These are phyloP conservation scores for Yoshiicerus persimilis DNA, from an alignment of 1,140 invertebrate species.

Conservation along the genomic window DNA sequence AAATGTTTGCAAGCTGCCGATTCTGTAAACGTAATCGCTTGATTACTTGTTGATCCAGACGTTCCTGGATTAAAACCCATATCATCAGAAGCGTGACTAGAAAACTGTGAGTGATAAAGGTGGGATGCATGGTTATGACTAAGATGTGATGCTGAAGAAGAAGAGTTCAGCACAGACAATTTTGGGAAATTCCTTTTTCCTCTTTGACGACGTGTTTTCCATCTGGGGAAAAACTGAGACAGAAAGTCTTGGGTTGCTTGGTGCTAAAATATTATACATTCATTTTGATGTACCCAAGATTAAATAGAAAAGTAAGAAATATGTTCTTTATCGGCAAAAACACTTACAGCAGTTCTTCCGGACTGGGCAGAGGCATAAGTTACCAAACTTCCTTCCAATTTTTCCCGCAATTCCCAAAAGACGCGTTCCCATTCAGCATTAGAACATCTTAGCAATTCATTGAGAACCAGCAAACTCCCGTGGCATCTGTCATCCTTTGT, in stretches of 20 bases:
- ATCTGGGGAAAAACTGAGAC: constrained; percentile 32
- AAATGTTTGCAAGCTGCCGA: constrained; percentile 83
- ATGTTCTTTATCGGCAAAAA: background rate
- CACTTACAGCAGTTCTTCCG: background rate
- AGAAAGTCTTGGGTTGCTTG: constrained; percentile 30
- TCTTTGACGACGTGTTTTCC: constrained; percentile 15
- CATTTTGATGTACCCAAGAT: background rate
- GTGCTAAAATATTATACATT: background rate
- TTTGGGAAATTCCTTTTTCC: background rate
- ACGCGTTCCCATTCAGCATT: constrained; percentile 85
- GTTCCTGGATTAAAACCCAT: constrained; percentile 7
- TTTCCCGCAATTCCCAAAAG: constrained; percentile 65
- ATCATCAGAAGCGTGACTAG: constrained; percentile 54
- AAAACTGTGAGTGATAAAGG: background rate
- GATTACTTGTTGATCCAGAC: background rate
- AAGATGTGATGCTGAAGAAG: background rate
- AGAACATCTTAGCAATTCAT: constrained; percentile 89
- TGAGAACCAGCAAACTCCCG: constrained; percentile 88
- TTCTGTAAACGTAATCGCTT: constrained; percentile 64
- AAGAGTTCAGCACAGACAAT: background rate
- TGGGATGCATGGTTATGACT: background rate
- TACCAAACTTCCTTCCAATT: constrained; percentile 20
- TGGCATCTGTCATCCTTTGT: constrained; percentile 88
- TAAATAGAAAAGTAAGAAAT: background rate
- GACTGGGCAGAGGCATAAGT: background rate